Evolutionary conservation across 2,888 invertebrate genomes (phyloP).

Genomic region (Boloria selene): DNA sequence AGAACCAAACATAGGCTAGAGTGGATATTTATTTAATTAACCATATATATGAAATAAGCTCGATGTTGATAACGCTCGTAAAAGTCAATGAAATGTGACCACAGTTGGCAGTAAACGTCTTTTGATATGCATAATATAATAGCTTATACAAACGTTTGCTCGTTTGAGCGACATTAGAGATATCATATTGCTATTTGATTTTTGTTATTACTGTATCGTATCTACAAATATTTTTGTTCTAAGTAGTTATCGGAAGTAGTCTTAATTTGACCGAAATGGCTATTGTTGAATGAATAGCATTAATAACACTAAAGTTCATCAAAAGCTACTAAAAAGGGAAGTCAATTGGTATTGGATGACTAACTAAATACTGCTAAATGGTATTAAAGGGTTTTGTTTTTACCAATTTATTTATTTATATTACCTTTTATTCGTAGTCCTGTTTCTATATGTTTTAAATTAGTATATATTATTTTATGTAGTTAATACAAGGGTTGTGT

Average conservation of each 20-base stretch:
- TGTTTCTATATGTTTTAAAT: no score
- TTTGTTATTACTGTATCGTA: constrained; percentile 3
- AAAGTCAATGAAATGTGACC: constrained; percentile 14
- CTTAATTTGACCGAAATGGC: not conserved
- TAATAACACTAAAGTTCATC: no score
- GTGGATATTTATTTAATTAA: not conserved
- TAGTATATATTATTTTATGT: no score
- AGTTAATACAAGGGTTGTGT: no score
- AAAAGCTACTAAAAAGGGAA: no score
- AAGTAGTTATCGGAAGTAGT: not conserved
- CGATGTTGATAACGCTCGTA: not conserved
- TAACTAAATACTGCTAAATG: no score
- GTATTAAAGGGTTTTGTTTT: no score
- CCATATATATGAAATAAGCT: not conserved
- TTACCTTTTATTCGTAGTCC: no score
- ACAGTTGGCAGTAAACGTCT: constrained; percentile 17
- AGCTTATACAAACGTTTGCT: constrained; percentile 13
- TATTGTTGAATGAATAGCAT: no score
- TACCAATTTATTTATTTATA: no score
- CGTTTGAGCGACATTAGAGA: constrained; percentile 20
- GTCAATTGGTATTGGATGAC: no score
- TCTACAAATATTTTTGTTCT: not conserved
- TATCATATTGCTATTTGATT: constrained; percentile 8
- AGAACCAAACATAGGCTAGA: not conserved
- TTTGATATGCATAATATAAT: constrained; percentile 27